Conservation (phyloP, 1,140 invertebrate species). For the Hycleus phaleratus region DNA sequence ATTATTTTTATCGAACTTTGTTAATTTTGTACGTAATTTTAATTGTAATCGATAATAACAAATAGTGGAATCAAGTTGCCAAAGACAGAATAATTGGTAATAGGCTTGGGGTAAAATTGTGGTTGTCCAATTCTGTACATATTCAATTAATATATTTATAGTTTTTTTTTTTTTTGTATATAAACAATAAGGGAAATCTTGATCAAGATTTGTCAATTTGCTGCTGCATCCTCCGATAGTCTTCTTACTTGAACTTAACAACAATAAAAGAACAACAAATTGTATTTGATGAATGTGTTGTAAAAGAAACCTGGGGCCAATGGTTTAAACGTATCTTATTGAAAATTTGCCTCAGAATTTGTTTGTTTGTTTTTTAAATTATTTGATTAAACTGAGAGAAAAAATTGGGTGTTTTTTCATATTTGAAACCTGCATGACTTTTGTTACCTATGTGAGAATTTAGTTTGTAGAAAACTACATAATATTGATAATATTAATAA, state of each 20-base stretch:
- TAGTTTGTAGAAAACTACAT: neutral
- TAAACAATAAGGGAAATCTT: slow-evolving; percentile 14
- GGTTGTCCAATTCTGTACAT: neutral
- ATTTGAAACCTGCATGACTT: slow-evolving; percentile 7
- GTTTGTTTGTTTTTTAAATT: neutral
- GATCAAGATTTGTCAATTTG: slow-evolving; percentile 27
- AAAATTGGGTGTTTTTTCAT: too few species aligned
- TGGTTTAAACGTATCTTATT: slow-evolving; percentile 28
- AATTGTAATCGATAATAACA: slow-evolving; percentile 17
- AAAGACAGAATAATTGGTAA: slow-evolving; percentile 17
- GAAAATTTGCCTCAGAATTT: slow-evolving; percentile 25
- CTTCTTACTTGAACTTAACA: neutral
- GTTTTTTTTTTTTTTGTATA: neutral
- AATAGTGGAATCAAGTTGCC: slow-evolving; percentile 23
- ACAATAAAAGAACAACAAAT: neutral
- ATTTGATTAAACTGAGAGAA: neutral
- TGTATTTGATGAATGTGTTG: slow-evolving; percentile 6
- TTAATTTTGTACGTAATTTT: neutral
- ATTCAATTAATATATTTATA: too few species aligned
- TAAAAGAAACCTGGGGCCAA: slow-evolving; percentile 30
- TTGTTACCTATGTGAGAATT: slow-evolving; percentile 7
- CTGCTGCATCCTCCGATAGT: slow-evolving; percentile 12
- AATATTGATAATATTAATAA: neutral
- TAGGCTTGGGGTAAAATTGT: slow-evolving; percentile 7
- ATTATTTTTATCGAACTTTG: neutral